phyloP scores from a whole-genome alignment of 1,140 invertebrate genomes.

The Drosophila sturtevanti region DNA sequence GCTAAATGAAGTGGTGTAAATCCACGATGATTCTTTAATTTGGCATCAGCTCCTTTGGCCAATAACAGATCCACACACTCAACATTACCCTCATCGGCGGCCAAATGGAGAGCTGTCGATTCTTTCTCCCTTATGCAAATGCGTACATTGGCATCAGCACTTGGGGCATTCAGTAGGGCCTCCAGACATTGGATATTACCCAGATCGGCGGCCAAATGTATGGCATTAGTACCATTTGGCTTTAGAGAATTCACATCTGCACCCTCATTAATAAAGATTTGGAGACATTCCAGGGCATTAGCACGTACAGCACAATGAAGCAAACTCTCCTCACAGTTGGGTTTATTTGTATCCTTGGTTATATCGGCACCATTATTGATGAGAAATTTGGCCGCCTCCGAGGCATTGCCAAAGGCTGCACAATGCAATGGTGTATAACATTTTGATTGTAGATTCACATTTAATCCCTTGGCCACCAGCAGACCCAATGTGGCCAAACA shows the following conservation, averaged over 20 bases:
- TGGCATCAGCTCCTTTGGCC: constrained; percentile 88
- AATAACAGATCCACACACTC: constrained; percentile 89
- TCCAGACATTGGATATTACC: constrained; percentile 88
- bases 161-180: constrained; percentile 87
- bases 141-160: constrained; percentile 85
- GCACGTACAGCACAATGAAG: constrained; percentile 90
- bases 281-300: constrained; percentile 89
- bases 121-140: constrained; percentile 87
- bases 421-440: constrained; percentile 90
- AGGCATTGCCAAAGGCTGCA: constrained; percentile 90
- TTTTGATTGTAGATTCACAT: constrained; percentile 87
- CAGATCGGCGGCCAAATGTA: constrained; percentile 90
- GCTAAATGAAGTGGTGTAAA: constrained; percentile 91
- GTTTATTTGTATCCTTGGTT: constrained; percentile 84
- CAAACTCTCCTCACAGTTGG: constrained; percentile 89
- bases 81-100: constrained; percentile 90
- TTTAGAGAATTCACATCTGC: constrained; percentile 88
- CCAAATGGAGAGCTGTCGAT: constrained; percentile 90
- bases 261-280: constrained; percentile 88
- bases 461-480: constrained; percentile 87
- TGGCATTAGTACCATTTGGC: constrained; percentile 88
- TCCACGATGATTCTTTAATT: constrained; percentile 88
- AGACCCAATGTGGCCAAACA: constrained; percentile 88
- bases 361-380: constrained; percentile 87
- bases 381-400: constrained; percentile 88